Evolutionary conservation across 2,797 vertebrate genomes (phyloP), one percentile per base, ranked within the genome.

Genomic region (Syngnathus rostellatus): DNA sequence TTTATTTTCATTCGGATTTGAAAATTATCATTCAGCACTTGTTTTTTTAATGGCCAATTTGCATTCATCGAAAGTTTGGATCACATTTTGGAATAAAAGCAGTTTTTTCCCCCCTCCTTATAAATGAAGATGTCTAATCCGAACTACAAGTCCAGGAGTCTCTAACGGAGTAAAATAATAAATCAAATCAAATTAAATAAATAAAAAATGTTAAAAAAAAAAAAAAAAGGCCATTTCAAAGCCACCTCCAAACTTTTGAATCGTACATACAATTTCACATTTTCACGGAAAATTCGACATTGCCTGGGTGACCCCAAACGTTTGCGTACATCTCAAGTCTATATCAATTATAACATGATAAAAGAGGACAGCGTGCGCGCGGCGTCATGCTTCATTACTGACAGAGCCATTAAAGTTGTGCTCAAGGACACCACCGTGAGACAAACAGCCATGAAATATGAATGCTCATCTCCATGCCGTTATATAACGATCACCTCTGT

Each of bases 341-440:
- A 43, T 62, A 43, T 53, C 50, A 53, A 21, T 53, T 62, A 38
- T 2, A 31, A 58, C 25, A 38, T 6, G 23, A 37, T 25, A 12
- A 25, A 53, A 31, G 23, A 54, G 8, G 23, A 57, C 14, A 31
- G 25, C 14, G 25, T 31, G 25, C 21, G 38, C 31, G 38, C 21
- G 14, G 23, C 62, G 17, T 46, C 62, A 63, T 48, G 12, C 62
- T 16, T 62, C 21, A 62, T 45, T 14, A 43, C n/a, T 5, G 16
- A 48, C 31, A 17, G 8, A 17, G 6, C 21, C 41, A 43, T 31
- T 63, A 17, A 17, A 64, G 62, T 39, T 38, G 17, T n/a, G 6
- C 63, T 64, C 63, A 64, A 53, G 63, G 63, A 64, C 46, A 64
- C 63, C 19, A 10, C 17, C 46, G 14, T 2, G 25, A 25, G 43